These are phyloP conservation scores for Bufo gargarizans DNA, from an alignment of 2,113 vertebrate genomes.

Conservation along the genomic window DNA sequence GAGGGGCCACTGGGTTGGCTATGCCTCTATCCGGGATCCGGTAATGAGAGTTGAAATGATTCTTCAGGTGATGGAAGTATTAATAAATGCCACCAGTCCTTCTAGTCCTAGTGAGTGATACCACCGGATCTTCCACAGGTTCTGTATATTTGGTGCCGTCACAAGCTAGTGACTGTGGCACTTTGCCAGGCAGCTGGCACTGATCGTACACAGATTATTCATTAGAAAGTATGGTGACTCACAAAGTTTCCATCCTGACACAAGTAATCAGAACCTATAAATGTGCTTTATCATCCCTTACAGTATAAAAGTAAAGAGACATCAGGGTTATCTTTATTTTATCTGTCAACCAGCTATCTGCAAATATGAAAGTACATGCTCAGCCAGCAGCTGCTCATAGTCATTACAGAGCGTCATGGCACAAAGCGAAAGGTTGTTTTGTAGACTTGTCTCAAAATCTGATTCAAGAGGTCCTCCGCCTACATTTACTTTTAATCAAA, in stretches of 20 bases:
- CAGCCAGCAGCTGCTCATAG: neutral
- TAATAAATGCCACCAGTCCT: too few species aligned
- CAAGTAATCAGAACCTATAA: neutral
- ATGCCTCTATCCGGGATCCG: too few species aligned
- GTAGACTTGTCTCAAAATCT: neutral
- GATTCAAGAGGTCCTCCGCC: neutral
- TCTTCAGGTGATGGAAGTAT: too few species aligned
- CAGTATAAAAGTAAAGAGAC: neutral
- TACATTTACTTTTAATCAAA: neutral
- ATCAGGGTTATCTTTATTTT: neutral
- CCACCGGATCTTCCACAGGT: too few species aligned
- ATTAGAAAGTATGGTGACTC: too few species aligned
- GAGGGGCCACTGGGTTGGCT: too few species aligned
- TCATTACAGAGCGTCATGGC: neutral
- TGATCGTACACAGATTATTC: too few species aligned
- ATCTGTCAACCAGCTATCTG: neutral
- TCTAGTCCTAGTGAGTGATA: too few species aligned
- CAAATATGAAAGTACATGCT: neutral
- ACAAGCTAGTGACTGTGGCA: too few species aligned
- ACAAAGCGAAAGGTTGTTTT: neutral
- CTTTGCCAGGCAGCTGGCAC: too few species aligned
- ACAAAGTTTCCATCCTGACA: neutral
- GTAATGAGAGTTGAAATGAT: too few species aligned
- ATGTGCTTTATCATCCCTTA: neutral
- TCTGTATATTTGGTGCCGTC: too few species aligned